These are phyloP conservation scores for Cranoglanis bouderius DNA, from an alignment of 2,113 vertebrate species.

Conservation along the genomic window DNA sequence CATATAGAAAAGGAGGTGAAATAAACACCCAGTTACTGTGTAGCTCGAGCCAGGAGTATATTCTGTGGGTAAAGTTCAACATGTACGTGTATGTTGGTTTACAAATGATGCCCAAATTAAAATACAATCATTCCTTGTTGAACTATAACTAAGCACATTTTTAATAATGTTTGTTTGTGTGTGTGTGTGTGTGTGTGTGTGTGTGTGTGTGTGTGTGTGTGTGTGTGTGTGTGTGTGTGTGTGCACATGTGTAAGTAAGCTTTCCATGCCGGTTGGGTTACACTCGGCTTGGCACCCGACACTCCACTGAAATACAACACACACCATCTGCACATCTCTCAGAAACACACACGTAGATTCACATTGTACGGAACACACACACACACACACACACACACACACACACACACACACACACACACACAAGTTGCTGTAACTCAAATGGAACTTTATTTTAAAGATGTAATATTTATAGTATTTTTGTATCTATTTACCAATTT, in stretches of 20 bases:
- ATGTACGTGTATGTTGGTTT: neutral
- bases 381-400: slow-evolving; percentile 45
- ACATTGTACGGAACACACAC: neutral
- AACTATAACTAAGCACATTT: neutral
- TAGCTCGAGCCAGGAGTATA: too few species aligned
- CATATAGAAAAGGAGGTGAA: neutral
- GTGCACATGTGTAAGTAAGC: slow-evolving; percentile 6
- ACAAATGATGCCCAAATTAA: neutral
- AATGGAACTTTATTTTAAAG: too few species aligned
- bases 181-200: neutral
- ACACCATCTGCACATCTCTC: slow-evolving; percentile 28
- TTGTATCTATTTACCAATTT: too few species aligned
- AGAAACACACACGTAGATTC: slow-evolving; percentile 27
- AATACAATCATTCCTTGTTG: neutral
- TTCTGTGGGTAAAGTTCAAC: neutral
- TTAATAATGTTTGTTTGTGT: neutral
- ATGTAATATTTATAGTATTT: too few species aligned
- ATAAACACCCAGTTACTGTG: neutral
- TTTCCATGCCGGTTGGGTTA: slow-evolving; percentile 52
- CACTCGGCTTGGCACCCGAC: slow-evolving; percentile 62
- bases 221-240: neutral
- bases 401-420: neutral
- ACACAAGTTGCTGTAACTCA: neutral
- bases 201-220: slow-evolving; percentile 30
- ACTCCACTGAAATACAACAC: slow-evolving; percentile 65